These are phyloP conservation scores for Trachelus tabidus DNA, from an alignment of 2,888 invertebrate genomes.

Conservation along the genomic window DNA sequence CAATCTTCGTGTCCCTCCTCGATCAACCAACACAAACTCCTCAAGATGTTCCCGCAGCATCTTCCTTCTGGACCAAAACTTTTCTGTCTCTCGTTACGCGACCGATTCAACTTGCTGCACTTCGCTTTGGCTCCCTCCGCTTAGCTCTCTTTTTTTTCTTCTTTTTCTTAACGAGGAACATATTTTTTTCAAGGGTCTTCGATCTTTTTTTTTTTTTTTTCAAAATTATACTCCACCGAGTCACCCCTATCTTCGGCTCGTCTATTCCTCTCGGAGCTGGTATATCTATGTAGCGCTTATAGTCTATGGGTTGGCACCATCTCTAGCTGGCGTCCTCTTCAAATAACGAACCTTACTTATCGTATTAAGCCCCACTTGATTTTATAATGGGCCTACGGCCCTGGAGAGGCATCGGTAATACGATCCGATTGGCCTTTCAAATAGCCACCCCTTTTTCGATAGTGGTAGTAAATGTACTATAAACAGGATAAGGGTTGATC, in stretches of 20 bases:
- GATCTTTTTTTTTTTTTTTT: background rate
- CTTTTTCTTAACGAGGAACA: conserved; percentile 9
- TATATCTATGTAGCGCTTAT: background rate
- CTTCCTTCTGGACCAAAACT: background rate
- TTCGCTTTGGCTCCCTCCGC: conserved; percentile 1
- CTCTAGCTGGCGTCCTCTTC: conserved; percentile 8
- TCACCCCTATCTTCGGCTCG: background rate
- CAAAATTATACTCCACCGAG: background rate
- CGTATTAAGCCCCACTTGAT: conserved; percentile 20
- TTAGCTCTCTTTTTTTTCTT: background rate
- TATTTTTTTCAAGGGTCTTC: conserved; percentile 9
- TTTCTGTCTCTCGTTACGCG: background rate
- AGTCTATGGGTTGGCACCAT: background rate
- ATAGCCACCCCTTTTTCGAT: background rate
- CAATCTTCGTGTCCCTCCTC: background rate
- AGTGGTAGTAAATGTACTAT: background rate
- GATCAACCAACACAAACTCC: background rate
- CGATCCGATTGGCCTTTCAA: background rate
- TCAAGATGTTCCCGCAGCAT: background rate
- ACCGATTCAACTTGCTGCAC: background rate
- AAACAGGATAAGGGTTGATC: background rate
- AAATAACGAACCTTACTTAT: conserved; percentile 23
- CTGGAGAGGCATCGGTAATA: conserved; percentile 11
- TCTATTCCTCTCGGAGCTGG: background rate
- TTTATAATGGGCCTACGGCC: conserved; percentile 14